phyloP scores from a whole-genome alignment of 1,140 invertebrate species.

The Cherax destructor region DNA sequence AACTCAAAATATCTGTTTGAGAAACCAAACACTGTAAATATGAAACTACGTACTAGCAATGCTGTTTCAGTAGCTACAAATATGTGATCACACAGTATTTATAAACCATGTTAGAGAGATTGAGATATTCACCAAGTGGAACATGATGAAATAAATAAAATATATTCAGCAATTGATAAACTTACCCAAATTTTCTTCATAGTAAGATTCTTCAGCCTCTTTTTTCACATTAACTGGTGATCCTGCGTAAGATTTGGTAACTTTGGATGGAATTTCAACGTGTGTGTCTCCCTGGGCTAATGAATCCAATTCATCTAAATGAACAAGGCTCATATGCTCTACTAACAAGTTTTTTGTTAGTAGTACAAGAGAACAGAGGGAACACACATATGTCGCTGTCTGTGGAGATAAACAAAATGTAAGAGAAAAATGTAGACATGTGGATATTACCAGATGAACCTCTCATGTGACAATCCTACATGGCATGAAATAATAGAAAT shows the following conservation, averaged over 20 bases:
- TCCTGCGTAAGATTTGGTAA: background rate
- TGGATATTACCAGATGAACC: too few species aligned
- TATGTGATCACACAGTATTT: too few species aligned
- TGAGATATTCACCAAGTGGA: too few species aligned
- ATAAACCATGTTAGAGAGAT: too few species aligned
- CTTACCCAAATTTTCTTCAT: background rate
- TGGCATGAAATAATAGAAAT: too few species aligned
- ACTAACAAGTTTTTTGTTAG: slow-evolving; percentile 68
- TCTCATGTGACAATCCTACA: too few species aligned
- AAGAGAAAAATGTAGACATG: background rate
- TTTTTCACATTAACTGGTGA: background rate
- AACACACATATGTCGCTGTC: slow-evolving; percentile 65
- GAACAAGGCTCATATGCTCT: slow-evolving; percentile 67
- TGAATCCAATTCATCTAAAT: slow-evolving; percentile 65
- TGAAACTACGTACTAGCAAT: too few species aligned
- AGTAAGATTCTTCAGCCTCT: background rate
- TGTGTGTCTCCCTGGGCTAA: slow-evolving; percentile 55
- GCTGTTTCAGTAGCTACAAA: too few species aligned
- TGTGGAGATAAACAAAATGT: slow-evolving; percentile 9
- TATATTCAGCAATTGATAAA: background rate
- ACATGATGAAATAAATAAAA: too few species aligned
- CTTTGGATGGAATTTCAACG: slow-evolving; percentile 41
- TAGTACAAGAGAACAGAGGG: slow-evolving; percentile 69
- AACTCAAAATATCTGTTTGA: too few species aligned
- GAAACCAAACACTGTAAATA: too few species aligned